Conservation (phyloP, 2,797 vertebrate genomes). For the Lithobates pipiens region DNA sequence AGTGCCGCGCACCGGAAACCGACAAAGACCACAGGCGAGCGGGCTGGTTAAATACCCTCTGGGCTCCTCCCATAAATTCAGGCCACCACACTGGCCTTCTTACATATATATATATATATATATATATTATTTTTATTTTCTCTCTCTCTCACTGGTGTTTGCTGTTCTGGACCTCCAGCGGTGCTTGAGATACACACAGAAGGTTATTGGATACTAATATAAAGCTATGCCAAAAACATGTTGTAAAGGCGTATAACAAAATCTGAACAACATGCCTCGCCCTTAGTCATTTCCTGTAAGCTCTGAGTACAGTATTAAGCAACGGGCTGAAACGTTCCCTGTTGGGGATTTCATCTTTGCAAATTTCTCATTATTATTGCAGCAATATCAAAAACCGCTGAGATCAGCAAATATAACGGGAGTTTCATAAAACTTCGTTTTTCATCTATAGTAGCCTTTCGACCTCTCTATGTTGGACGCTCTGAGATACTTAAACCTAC, state of each 20-base stretch:
- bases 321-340: neutral
- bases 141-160: neutral
- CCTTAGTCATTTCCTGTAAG: conserved; percentile 17
- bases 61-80: too few relatives aligned
- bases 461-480: conserved; percentile 11
- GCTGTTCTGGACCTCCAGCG: conserved; percentile 2
- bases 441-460: neutral
- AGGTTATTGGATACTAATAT: neutral
- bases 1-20: too few relatives aligned
- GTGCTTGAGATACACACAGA: neutral
- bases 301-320: conserved; percentile 2
- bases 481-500: neutral
- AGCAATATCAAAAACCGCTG: conserved; percentile 13
- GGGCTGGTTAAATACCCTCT: too few relatives aligned
- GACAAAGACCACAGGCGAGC: too few relatives aligned
- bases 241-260: conserved; percentile 8
- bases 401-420: neutral
- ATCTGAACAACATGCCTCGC: neutral
- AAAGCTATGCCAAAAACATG: conserved; percentile 9
- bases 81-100: too few relatives aligned
- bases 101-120: too few relatives aligned
- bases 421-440: neutral
- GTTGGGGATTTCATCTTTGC: conserved; percentile 2
- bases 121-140: too few relatives aligned
- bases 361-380: conserved; percentile 24